Evolutionary conservation across 2,113 vertebrate genomes (phyloP).

Genomic region (Albula glossodonta): DNA sequence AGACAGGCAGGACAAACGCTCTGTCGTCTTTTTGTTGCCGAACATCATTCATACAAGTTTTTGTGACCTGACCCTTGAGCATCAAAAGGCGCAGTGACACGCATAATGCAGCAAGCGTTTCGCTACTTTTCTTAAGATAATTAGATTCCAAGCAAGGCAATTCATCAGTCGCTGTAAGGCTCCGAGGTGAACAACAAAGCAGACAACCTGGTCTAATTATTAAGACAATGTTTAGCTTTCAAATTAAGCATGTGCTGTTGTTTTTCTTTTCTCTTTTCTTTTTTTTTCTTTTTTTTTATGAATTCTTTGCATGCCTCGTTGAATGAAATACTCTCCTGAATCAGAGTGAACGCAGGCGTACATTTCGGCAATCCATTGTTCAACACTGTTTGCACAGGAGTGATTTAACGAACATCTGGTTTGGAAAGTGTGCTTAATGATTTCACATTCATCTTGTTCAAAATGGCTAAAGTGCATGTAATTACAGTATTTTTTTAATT

Average conservation of each 20-base stretch:
- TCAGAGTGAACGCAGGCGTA: slow-evolving; percentile 57
- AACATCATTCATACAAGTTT: slow-evolving; percentile 38
- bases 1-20: slow-evolving; percentile 40
- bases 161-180: background rate
- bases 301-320: slow-evolving; percentile 60
- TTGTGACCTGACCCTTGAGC: slow-evolving; percentile 45
- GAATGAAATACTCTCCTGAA: slow-evolving; percentile 53
- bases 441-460: slow-evolving; percentile 73
- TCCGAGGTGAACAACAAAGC: background rate
- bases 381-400: slow-evolving; percentile 66
- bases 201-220: background rate
- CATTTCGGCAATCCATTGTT: slow-evolving; percentile 65
- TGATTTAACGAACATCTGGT: slow-evolving; percentile 76
- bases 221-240: background rate
- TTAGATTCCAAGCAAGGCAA: slow-evolving; percentile 35
- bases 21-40: slow-evolving; percentile 55
- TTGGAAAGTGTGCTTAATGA: slow-evolving; percentile 73
- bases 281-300: slow-evolving; percentile 26
- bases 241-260: background rate
- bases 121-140: slow-evolving; percentile 47
- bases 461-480: slow-evolving; percentile 76
- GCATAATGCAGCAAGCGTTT: background rate
- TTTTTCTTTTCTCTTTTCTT: background rate
- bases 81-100: slow-evolving; percentile 9
- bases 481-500: slow-evolving; percentile 75